These are phyloP conservation scores for Drosophila helvetica DNA, from an alignment of 2,888 invertebrate genomes.

Conservation along the genomic window DNA sequence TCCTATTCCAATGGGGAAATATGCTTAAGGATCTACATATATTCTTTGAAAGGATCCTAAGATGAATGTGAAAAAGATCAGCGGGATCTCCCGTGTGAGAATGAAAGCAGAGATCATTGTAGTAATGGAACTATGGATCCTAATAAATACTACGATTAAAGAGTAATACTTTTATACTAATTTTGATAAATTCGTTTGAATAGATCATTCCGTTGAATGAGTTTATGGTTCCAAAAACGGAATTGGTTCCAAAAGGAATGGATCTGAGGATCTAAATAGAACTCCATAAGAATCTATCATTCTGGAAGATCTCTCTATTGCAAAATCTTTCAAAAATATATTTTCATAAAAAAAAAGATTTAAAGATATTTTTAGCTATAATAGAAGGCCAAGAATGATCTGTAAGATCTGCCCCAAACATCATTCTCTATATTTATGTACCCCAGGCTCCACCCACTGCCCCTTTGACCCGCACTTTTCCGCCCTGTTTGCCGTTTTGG, in stretches of 20 bases:
- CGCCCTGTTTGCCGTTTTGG: neutral
- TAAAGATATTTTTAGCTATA: neutral
- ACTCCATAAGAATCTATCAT: no score
- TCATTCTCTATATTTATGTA: constrained; percentile 18
- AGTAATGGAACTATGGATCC: neutral
- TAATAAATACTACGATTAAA: no score
- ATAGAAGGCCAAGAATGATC: neutral
- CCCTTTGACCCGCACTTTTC: neutral
- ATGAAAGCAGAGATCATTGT: neutral
- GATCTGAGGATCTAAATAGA: no score
- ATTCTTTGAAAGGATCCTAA: neutral
- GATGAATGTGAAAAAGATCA: neutral
- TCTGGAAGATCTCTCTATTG: no score
- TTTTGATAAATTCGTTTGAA: no score
- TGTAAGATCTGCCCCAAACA: neutral
- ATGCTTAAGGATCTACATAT: neutral
- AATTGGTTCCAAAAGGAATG: no score
- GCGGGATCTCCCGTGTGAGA: neutral
- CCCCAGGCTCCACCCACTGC: constrained; percentile 14
- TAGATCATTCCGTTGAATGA: no score
- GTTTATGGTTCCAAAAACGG: no score
- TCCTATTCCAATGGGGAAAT: neutral
- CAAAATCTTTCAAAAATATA: no score
- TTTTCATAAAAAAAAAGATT: no score
- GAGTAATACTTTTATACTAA: no score